Evolutionary conservation across 2,888 invertebrate species (phyloP).

Genomic region (Hypsopygia costalis): DNA sequence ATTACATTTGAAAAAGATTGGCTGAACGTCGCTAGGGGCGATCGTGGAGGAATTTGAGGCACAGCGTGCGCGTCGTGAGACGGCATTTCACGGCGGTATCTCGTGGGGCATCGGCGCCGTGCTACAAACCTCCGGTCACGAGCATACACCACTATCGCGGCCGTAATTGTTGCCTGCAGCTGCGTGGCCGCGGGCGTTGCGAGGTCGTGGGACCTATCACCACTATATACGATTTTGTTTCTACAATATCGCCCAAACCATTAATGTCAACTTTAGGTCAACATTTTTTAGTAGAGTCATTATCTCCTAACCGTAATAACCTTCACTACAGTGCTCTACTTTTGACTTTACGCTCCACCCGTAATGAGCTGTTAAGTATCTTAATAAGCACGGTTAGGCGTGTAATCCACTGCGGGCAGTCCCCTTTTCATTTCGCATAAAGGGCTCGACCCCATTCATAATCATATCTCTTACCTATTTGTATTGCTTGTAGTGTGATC

Average conservation of each 20-base stretch:
- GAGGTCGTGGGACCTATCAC: constrained; percentile 57
- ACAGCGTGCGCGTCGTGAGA: constrained; percentile 66
- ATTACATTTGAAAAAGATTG: constrained; percentile 9
- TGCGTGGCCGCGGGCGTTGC: constrained; percentile 51
- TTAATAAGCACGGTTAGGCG: constrained; percentile 57
- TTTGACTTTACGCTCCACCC: constrained; percentile 57
- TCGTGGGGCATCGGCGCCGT: constrained; percentile 58
- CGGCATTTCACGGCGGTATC: constrained; percentile 75
- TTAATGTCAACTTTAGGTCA: background rate
- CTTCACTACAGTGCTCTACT: constrained; percentile 13
- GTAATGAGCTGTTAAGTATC: constrained; percentile 64
- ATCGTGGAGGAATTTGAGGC: constrained; percentile 62
- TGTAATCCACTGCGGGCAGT: constrained; percentile 61
- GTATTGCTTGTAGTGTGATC: constrained; percentile 28
- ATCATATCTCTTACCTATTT: constrained; percentile 36
- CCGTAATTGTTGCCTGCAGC: constrained; percentile 72
- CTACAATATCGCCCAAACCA: constrained; percentile 9
- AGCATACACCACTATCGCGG: constrained; percentile 67
- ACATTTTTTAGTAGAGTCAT: no score
- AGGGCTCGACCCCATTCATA: constrained; percentile 51
- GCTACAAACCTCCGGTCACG: constrained; percentile 71
- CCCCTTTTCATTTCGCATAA: constrained; percentile 37
- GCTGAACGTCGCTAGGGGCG: constrained; percentile 29
- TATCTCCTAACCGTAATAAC: no score
- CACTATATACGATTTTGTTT: constrained; percentile 11